These are phyloP conservation scores for Meandrina meandrites DNA, from an alignment of 92 coral and sea anemone genomes.

Conservation along the genomic window DNA sequence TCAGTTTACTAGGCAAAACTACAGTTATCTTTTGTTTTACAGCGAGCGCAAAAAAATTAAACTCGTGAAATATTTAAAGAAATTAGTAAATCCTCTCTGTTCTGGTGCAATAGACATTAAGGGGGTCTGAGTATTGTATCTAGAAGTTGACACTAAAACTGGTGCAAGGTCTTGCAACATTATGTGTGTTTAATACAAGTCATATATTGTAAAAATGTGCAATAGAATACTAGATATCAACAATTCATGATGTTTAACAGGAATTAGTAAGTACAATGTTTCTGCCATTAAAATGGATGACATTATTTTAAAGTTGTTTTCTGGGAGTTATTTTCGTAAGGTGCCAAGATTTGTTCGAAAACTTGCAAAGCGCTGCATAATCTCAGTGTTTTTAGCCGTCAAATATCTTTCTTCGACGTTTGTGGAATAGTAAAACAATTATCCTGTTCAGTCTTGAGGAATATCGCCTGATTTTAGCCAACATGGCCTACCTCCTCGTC, in stretches of 20 bases:
- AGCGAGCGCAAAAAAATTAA: neutral
- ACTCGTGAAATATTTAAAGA: slow-evolving; percentile 1
- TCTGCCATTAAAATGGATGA: slow-evolving; percentile 1
- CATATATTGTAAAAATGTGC: slow-evolving; percentile 21
- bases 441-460: too few relatives aligned
- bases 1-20: neutral
- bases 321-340: neutral
- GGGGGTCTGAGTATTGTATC: neutral
- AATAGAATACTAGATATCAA: neutral
- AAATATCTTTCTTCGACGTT: too few relatives aligned
- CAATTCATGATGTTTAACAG: neutral
- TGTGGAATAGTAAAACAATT: too few relatives aligned
- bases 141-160: neutral
- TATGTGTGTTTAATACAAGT: slow-evolving; percentile 4
- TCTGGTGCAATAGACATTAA: neutral
- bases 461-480: too few relatives aligned
- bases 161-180: neutral
- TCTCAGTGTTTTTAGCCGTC: too few relatives aligned
- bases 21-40: neutral
- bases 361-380: too few relatives aligned
- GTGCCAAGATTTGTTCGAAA: too few relatives aligned
- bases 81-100: neutral
- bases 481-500: too few relatives aligned
- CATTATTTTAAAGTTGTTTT: neutral
- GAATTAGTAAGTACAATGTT: neutral